Evolutionary conservation across 2,113 vertebrate genomes (phyloP).

Genomic region (Ascaphus truei): DNA sequence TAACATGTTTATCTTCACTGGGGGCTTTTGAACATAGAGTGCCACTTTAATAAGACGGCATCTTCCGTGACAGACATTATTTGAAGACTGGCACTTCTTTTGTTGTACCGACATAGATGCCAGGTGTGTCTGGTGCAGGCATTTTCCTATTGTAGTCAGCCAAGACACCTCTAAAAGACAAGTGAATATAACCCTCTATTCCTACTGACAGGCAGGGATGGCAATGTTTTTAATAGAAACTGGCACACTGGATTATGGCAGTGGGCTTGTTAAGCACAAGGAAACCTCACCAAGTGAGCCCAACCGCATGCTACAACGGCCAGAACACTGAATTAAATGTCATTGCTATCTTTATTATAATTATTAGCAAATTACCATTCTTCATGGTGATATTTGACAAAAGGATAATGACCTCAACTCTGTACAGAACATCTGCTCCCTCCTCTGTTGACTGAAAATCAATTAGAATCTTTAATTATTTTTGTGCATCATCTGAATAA

Average conservation of each 20-base stretch:
- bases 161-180: not conserved
- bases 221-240: not conserved
- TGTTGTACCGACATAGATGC: not conserved
- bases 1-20: no score
- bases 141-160: not conserved
- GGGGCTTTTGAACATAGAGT: no score
- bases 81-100: no score
- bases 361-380: conserved; percentile 43
- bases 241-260: conserved; percentile 1
- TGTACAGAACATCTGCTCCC: conserved; percentile 41
- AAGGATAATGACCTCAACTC: conserved; percentile 41
- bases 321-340: conserved; percentile 37
- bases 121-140: not conserved
- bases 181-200: not conserved
- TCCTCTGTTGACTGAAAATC: conserved; percentile 49
- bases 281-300: not conserved
- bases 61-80: no score
- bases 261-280: not conserved
- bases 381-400: conserved; percentile 47
- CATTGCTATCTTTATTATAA: conserved; percentile 38
- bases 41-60: no score
- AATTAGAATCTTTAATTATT: conserved; percentile 49
- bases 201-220: not conserved
- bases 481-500: conserved; percentile 47
- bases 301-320: not conserved